Percentiles rank a stretch among this genome's conserved stretches.
These are phyloP conservation scores for Phodopus roborovskii DNA, from an alignment of 2,113 vertebrate genomes.

Conservation along the genomic window DNA sequence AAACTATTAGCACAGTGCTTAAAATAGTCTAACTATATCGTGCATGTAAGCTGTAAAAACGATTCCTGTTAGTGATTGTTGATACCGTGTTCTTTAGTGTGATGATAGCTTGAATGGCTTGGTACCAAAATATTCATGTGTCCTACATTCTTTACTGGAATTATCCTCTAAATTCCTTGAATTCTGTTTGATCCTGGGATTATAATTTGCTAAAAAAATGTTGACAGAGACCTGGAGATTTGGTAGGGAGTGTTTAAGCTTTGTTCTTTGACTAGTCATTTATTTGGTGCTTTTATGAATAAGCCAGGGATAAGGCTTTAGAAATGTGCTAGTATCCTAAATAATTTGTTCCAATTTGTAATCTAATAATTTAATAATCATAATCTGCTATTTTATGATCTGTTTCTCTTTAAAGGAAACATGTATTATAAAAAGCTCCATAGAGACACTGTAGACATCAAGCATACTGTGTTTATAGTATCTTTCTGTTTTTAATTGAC, in stretches of 20 bases:
- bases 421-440: neutral
- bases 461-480: neutral
- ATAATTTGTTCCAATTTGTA: slow-evolving; percentile 37
- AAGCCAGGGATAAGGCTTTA: neutral
- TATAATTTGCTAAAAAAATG: neutral
- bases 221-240: slow-evolving; percentile 32
- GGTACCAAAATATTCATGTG: neutral
- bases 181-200: neutral
- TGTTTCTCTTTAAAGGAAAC: neutral
- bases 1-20: slow-evolving; percentile 15
- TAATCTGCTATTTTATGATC: slow-evolving; percentile 29
- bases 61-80: slow-evolving; percentile 4
- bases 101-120: slow-evolving; percentile 23
- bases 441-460: neutral
- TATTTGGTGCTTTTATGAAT: slow-evolving; percentile 31
- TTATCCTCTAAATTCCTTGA: slow-evolving; percentile 31
- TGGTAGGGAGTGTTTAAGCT: slow-evolving; percentile 51
- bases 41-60: slow-evolving; percentile 42
- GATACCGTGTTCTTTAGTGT: slow-evolving; percentile 30
- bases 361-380: slow-evolving; percentile 12
- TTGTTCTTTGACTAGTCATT: neutral
- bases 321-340: neutral
- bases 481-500: slow-evolving; percentile 32
- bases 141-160: neutral
- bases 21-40: slow-evolving; percentile 38